Conservation (phyloP, 2,888 invertebrate genomes). For the Pedicia rivosa region DNA sequence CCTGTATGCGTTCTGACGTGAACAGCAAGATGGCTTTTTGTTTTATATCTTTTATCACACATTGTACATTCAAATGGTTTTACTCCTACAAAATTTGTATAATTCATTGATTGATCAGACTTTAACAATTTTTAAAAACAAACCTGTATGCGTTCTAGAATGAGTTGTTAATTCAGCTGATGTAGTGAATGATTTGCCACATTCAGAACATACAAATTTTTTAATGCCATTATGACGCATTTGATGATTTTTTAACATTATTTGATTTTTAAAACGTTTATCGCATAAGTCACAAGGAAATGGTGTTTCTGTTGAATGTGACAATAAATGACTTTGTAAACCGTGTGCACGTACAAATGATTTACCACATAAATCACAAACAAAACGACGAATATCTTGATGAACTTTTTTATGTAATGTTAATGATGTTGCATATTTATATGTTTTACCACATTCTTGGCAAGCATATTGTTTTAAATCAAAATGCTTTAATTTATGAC, state of each 20-base stretch:
- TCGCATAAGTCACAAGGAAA: conserved; percentile 9
- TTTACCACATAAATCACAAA: conserved; percentile 32
- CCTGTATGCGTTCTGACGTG: conserved; percentile 11
- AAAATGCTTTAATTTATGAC: conserved; percentile 20
- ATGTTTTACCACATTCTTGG: conserved; percentile 11
- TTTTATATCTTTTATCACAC: conserved; percentile 11
- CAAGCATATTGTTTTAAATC: conserved; percentile 10
- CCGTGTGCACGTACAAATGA: conserved; percentile 20
- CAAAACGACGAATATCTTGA: conserved; percentile 28
- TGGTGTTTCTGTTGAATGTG: conserved; percentile 11
- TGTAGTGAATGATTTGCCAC: conserved; percentile 10
- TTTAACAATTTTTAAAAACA: no score
- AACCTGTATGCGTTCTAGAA: conserved; percentile 9
- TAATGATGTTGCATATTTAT: conserved; percentile 25
- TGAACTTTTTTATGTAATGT: conserved; percentile 34
- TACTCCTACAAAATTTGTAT: no score
- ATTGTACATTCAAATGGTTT: conserved; percentile 10
- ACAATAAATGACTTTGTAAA: conserved; percentile 10
- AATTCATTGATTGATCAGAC: no score
- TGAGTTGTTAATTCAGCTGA: conserved; percentile 11
- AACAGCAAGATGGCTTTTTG: conserved; percentile 11
- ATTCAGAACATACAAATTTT: conserved; percentile 10
- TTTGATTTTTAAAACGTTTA: conserved; percentile 10
- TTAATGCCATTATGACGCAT: conserved; percentile 10
- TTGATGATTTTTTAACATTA: conserved; percentile 11